Evolutionary conservation across 2,797 vertebrate genomes (phyloP).

Genomic region (Varecia variegata): DNA sequence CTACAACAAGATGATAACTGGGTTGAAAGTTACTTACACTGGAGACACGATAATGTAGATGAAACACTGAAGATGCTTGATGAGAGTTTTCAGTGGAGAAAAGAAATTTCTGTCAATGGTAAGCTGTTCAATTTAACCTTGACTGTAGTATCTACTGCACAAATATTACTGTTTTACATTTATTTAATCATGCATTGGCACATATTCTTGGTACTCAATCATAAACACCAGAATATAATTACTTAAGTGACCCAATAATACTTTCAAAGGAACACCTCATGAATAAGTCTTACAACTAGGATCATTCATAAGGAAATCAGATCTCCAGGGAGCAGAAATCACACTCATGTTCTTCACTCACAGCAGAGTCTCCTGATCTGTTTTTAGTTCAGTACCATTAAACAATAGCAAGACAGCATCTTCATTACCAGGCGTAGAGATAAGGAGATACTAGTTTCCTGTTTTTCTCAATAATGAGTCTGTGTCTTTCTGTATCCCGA

Average conservation of each 20-base stretch:
- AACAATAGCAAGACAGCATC: not conserved
- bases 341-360: not conserved
- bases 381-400: not conserved
- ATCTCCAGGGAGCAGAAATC: not conserved
- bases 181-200: constrained; percentile 6
- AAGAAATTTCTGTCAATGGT: constrained; percentile 94
- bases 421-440: not conserved
- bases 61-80: constrained; percentile 98
- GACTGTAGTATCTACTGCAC: not conserved
- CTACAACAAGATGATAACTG: constrained; percentile 90
- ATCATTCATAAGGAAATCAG: not conserved
- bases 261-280: constrained; percentile 11
- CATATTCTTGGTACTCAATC: not conserved
- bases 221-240: not conserved
- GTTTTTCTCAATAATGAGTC: not conserved
- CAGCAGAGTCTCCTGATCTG: not conserved
- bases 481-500: not conserved
- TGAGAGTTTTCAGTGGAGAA: constrained; percentile 97
- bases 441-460: not conserved
- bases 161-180: not conserved
- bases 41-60: constrained; percentile 90
- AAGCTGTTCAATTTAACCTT: constrained; percentile 69
- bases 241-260: not conserved
- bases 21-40: constrained; percentile 91
- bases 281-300: not conserved